These are phyloP conservation scores for Zygaena filipendulae DNA, from an alignment of 2,888 invertebrate species.

Conservation along the genomic window DNA sequence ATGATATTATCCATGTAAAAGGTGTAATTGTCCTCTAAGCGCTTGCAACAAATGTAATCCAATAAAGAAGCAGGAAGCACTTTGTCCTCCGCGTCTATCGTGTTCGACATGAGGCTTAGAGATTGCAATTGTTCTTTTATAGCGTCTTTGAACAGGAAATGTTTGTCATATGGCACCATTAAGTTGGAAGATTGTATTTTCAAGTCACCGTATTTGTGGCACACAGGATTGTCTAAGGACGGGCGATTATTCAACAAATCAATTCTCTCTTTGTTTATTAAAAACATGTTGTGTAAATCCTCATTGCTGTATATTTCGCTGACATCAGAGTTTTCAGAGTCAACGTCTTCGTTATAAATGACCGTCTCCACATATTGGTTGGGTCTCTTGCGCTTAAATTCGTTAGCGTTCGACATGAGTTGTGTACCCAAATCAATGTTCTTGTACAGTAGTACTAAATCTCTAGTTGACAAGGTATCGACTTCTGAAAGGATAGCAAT, in stretches of 20 bases:
- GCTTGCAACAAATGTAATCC: conserved; percentile 49
- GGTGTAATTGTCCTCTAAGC: conserved; percentile 45
- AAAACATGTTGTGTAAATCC: conserved; percentile 32
- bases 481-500: conserved; percentile 28
- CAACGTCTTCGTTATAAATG: conserved; percentile 39
- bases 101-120: conserved; percentile 24
- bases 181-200: conserved; percentile 30
- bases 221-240: conserved; percentile 34
- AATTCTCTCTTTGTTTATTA: conserved; percentile 39
- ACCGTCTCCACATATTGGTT: conserved; percentile 51
- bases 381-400: conserved; percentile 22
- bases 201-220: conserved; percentile 39
- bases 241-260: conserved; percentile 32
- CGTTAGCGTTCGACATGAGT: conserved; percentile 28
- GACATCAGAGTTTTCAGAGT: conserved; percentile 38
- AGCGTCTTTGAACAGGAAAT: conserved; percentile 35
- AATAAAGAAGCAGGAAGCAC: conserved; percentile 39
- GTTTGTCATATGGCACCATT: conserved; percentile 26
- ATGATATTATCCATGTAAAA: conserved; percentile 58
- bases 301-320: conserved; percentile 38
- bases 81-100: conserved; percentile 22
- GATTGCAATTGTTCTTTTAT: conserved; percentile 35
- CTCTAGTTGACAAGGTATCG: conserved; percentile 32
- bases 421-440: conserved; percentile 45
- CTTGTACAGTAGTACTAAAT: conserved; percentile 49